Base-by-base conservation (phyloP, 2,888 invertebrate species). In the Agonum fuliginosum region DNA sequence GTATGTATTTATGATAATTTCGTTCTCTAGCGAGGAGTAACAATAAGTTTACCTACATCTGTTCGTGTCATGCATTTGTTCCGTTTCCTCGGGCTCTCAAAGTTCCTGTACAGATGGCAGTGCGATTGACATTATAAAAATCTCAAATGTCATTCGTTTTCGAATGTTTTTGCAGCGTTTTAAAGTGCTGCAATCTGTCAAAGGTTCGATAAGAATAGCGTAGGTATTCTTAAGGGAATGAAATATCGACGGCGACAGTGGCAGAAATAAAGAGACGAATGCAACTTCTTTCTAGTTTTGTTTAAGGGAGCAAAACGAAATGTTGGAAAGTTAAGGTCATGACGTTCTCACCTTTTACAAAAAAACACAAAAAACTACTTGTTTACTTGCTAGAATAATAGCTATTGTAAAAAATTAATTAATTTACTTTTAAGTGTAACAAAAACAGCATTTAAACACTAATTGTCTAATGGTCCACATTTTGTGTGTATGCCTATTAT, bases 181-280 rank as follows among this genome's bases (percentile, higher is more conserved):
- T 71, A 71, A 71, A 71, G 71, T 71, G 71, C 48, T 71, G 71
- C 71, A 71, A 71, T 71, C 71, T 71, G 71, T 71, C 71, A 71
- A 71, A 71, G 71, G 46, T 71, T 71, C 71, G 71, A 71, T 71
- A 71, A 71, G 71, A 71, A 48, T 71, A 17, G 67, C 17, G 71
- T n/a, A n/a, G n/a, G n/a, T 17, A 71, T 48, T 71, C 71, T 71
- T 71, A 71, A 71, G 27, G 34, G 71, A 71, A 71, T 71, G 71
- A 71, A 71, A 71, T 48, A 71, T 71, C 17, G 51, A 27, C 51
- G 30, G 5, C 51, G 34, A 8, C 51, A 48, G 14, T 51, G 71
- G 10, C 27, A 48, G 71, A 71, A 71, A 71, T 48, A 71, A 71
- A 51, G 71, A 17, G 51, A 24, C 14, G 71, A 37, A 37, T 67